phyloP scores from a whole-genome alignment of 2,113 vertebrate species.

The Andinoacara biseriatus region DNA sequence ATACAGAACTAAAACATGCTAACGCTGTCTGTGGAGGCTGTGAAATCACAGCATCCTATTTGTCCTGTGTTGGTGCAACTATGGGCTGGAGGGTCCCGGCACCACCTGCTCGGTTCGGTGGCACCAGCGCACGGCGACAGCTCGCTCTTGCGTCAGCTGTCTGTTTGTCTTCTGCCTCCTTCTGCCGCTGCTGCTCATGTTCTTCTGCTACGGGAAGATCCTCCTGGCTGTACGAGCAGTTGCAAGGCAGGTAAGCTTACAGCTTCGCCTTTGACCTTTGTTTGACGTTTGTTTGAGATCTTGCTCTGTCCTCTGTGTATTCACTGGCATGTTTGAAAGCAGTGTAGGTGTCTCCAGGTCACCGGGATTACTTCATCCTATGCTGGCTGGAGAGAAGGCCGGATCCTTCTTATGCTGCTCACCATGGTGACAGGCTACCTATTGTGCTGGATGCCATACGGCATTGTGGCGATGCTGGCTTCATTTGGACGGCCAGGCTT shows the following conservation, averaged over 20 bases:
- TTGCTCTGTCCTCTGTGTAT: neutral
- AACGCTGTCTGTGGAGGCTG: too few species aligned
- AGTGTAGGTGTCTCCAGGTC: conserved; percentile 22
- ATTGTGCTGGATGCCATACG: conserved; percentile 66
- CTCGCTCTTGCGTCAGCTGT: conserved; percentile 60
- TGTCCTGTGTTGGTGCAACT: conserved; percentile 41
- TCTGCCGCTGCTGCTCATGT: conserved; percentile 59
- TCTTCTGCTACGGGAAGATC: conserved; percentile 65
- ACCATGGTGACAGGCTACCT: conserved; percentile 64
- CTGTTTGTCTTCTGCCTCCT: conserved; percentile 65
- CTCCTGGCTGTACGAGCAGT: conserved; percentile 46
- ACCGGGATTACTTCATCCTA: conserved; percentile 11
- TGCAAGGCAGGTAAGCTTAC: conserved; percentile 18
- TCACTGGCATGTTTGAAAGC: neutral
- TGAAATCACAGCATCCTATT: neutral
- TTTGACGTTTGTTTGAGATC: neutral
- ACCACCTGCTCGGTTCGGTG: conserved; percentile 64
- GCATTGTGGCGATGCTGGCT: conserved; percentile 49
- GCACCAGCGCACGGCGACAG: conserved; percentile 29
- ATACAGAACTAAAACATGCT: too few species aligned
- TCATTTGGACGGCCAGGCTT: conserved; percentile 50
- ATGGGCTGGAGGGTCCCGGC: conserved; percentile 54
- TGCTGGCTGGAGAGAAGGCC: conserved; percentile 32
- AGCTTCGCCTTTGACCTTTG: conserved; percentile 32
- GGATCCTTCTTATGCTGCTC: conserved; percentile 52